These are phyloP conservation scores for Drosophila dives DNA, from an alignment of 2,888 invertebrate species.

Conservation along the genomic window DNA sequence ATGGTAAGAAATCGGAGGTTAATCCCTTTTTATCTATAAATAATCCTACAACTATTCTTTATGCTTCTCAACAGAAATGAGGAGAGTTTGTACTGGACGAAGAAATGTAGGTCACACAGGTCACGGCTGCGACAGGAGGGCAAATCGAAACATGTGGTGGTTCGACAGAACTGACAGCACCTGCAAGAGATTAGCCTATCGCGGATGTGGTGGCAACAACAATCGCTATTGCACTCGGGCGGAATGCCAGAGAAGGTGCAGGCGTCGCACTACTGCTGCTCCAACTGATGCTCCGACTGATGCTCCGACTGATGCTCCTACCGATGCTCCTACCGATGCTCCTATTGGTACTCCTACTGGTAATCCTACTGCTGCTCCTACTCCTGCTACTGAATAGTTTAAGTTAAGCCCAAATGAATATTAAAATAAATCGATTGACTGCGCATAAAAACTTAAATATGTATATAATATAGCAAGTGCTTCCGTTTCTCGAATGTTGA, in stretches of 20 bases:
- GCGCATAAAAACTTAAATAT: neutral
- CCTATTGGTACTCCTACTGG: neutral
- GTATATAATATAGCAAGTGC: too few relatives aligned
- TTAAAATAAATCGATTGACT: neutral
- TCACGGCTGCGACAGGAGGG: neutral
- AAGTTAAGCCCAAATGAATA: neutral
- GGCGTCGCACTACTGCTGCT: neutral
- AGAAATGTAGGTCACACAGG: neutral
- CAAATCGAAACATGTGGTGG: constrained; percentile 33
- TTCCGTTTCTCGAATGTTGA: too few relatives aligned
- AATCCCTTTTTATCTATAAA: neutral
- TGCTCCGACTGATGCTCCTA: neutral
- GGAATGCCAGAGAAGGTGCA: neutral
- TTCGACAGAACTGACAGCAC: neutral
- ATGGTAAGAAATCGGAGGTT: neutral
- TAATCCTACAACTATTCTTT: too few relatives aligned
- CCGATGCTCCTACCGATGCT: fast-evolving
- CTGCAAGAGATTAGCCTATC: constrained; percentile 6
- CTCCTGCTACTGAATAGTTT: neutral
- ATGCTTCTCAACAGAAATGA: neutral
- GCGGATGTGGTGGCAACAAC: constrained; percentile 23
- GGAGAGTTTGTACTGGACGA: neutral
- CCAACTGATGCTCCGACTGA: neutral
- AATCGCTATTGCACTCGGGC: constrained; percentile 6
- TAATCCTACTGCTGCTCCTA: neutral